phyloP scores from a whole-genome alignment of 2,113 vertebrate genomes.

The Paramormyrops kingsleyae region DNA sequence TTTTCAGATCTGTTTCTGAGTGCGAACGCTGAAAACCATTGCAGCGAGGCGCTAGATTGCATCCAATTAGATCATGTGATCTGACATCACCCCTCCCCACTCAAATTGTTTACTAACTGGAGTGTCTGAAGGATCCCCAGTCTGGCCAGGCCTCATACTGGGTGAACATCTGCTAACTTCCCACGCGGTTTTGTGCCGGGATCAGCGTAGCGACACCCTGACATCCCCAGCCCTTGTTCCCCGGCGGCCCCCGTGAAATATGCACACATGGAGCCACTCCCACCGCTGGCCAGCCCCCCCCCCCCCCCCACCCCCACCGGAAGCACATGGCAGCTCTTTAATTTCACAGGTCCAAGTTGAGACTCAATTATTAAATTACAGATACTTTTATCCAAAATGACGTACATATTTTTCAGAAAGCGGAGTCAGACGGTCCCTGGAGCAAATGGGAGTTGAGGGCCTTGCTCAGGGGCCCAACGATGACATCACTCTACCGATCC shows the following conservation, averaged over 20 bases:
- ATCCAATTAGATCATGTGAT: neutral
- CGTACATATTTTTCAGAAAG: neutral
- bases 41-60: neutral
- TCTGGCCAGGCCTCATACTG: constrained; percentile 24
- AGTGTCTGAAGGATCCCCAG: constrained; percentile 1
- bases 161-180: constrained; percentile 37
- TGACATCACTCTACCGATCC: neutral
- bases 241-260: constrained; percentile 45
- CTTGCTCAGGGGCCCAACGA: neutral
- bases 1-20: neutral
- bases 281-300: constrained; percentile 31
- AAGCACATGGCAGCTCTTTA: neutral
- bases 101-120: constrained; percentile 14
- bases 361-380: neutral
- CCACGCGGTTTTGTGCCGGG: constrained; percentile 42
- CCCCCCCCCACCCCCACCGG: neutral
- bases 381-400: neutral
- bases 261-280: constrained; percentile 49
- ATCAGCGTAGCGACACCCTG: constrained; percentile 40
- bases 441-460: neutral
- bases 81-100: neutral
- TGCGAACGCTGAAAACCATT: neutral
- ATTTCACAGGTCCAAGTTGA: neutral
- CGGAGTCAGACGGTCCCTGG: neutral
- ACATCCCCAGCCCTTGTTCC: constrained; percentile 50